phyloP scores from a whole-genome alignment of 2,797 vertebrate species.

The Vultur gryphus region DNA sequence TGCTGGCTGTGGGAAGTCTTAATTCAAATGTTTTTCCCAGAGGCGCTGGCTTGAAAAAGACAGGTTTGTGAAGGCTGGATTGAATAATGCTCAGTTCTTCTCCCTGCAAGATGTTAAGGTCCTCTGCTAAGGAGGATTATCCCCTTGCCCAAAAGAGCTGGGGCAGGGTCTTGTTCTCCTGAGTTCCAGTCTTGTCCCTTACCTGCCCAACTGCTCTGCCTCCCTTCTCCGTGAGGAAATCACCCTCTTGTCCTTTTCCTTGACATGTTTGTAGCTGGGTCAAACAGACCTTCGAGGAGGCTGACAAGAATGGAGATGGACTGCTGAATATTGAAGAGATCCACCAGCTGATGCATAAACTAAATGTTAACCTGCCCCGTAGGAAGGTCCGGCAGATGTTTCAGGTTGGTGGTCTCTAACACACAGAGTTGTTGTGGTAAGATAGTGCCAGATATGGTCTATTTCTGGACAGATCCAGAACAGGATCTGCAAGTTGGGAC shows the following conservation, averaged over 20 bases:
- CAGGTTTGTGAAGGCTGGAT: not conserved
- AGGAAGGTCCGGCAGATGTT: slow-evolving; percentile 99
- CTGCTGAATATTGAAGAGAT: slow-evolving; percentile 96
- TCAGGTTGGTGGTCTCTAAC: slow-evolving; percentile 80
- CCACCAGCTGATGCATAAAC: slow-evolving; percentile 94
- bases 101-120: not conserved
- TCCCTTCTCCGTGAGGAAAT: not conserved
- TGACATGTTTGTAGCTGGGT: slow-evolving; percentile 87
- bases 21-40: not conserved
- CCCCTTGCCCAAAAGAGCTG: not conserved
- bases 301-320: slow-evolving; percentile 96
- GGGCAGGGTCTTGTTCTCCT: not conserved
- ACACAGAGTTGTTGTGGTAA: accelerated
- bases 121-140: not conserved
- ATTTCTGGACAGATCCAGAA: not conserved
- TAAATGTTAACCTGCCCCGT: slow-evolving; percentile 94
- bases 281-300: slow-evolving; percentile 97
- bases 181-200: not conserved
- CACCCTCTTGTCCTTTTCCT: slow-evolving; percentile 68
- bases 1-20: not conserved
- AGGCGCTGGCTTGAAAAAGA: not conserved
- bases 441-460: accelerated
- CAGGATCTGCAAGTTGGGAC: not conserved
- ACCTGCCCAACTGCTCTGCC: not conserved
- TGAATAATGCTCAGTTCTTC: not conserved